Evolutionary conservation across 1,140 invertebrate genomes (phyloP).

Genomic region (Nymphalis io): DNA sequence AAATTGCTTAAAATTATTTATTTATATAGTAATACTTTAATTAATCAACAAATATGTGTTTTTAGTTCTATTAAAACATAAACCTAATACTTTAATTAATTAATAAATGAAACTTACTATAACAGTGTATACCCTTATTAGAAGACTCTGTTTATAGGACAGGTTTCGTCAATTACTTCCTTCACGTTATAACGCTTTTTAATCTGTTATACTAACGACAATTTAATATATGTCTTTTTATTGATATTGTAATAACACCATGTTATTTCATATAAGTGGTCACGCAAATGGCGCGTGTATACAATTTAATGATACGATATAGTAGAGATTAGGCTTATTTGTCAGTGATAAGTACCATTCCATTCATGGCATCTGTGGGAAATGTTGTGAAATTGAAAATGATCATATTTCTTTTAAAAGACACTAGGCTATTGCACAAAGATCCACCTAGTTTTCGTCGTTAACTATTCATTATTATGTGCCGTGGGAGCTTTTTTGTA

Average conservation of each 20-base stretch:
- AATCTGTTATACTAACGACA: conserved; percentile 32
- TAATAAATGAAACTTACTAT: no score
- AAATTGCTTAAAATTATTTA: no score
- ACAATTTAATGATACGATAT: conserved; percentile 46
- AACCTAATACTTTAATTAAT: no score
- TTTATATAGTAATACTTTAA: background rate
- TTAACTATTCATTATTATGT: conserved; percentile 79
- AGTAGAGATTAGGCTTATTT: conserved; percentile 75
- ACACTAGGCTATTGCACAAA: conserved; percentile 76
- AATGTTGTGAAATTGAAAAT: conserved; percentile 79
- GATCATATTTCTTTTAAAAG: conserved; percentile 80
- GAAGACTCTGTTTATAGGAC: conserved; percentile 3
- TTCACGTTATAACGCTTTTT: background rate
- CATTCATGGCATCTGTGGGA: conserved; percentile 74
- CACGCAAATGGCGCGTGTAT: conserved; percentile 33
- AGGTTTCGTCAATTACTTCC: conserved; percentile 9
- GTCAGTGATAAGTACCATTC: conserved; percentile 57
- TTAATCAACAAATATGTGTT: background rate
- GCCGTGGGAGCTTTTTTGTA: conserved; percentile 75
- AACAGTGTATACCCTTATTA: background rate
- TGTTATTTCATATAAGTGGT: conserved; percentile 26
- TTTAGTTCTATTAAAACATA: no score
- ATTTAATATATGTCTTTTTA: conserved; percentile 38
- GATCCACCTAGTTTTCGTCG: conserved; percentile 80
- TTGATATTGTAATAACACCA: conserved; percentile 34